Base-by-base conservation (phyloP, 2,888 invertebrate species). In the Heliconius hortense region DNA sequence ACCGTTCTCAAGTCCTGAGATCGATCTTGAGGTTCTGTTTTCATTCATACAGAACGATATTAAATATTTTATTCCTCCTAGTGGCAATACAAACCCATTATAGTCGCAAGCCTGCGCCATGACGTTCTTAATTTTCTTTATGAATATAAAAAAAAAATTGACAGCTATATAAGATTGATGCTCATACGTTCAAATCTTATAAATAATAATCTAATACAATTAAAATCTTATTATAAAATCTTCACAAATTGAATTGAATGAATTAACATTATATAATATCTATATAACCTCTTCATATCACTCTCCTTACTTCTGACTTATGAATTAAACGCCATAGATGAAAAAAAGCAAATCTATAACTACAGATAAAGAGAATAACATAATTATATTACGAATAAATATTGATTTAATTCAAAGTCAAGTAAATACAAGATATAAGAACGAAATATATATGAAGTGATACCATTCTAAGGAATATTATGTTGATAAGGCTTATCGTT, bases 401-500 rank as follows among this genome's bases (percentile, higher is more conserved):
- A 31, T 56, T 70, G 59, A 35, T 59, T 70, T 31, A 59, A 35
- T 56, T 31, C 43, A 69, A 53, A 69, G 59, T 70, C n/a, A 69
- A 70, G 59, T 70, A 24, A 70, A 70, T 70, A 70, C 35, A 24
- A 24, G 35, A 60, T 53, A 31, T 56, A 24, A 1, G 39, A 24
- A 68, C 68, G 2, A 31, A 24, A 60, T 62, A 26, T 26, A 21
- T 56, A n/a, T 18, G 18, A 31, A 4, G 15, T 56, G 31, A 53
- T 56, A 4, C 5, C 26, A 48, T 24, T 69, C 43, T 72, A 48
- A n/a, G 48, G 24, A 74, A 35, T 64, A 48, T 26, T 24, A 56
- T 60, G 43, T 28, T 53, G 72, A 76, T 76, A 72, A 76, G 70
- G 39, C 62, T 72, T 76, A 76, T 76, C 72, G 28, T 35, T 18